A percentile compares a stretch with the other conserved stretches of the same genome.
phyloP scores from a whole-genome alignment of 2,113 vertebrate genomes.

The Balaenoptera acutorostrata region DNA sequence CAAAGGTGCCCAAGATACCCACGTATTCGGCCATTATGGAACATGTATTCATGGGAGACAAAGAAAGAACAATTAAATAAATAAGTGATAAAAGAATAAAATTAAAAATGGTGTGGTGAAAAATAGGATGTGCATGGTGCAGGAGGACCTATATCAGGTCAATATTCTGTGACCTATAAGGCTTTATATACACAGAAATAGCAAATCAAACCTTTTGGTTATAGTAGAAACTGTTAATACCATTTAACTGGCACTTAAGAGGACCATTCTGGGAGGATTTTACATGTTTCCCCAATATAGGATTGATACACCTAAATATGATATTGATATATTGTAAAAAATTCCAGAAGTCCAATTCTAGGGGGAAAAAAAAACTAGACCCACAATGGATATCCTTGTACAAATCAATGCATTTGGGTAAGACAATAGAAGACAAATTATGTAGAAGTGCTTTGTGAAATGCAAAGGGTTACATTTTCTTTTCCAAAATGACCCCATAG shows the following conservation, averaged over 20 bases:
- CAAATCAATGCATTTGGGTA: background rate
- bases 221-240: background rate
- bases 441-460: slow-evolving; percentile 29
- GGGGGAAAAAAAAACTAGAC: background rate
- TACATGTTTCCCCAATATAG: background rate
- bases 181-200: background rate
- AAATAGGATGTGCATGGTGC: background rate
- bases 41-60: background rate
- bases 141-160: background rate
- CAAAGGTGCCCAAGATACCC: background rate
- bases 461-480: background rate
- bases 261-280: background rate
- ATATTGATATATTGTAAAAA: background rate
- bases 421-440: slow-evolving; percentile 52
- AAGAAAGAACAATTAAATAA: slow-evolving; percentile 12
- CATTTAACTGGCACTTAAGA: background rate
- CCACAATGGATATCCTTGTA: background rate
- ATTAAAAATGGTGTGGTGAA: background rate
- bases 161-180: background rate
- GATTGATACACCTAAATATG: background rate
- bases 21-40: background rate
- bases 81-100: slow-evolving; percentile 12
- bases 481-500: background rate
- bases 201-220: background rate
- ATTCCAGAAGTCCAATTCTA: background rate